Evolutionary conservation across 2,888 invertebrate species (phyloP), one percentile per base, ranked within the genome.

Genomic region (Lucinisca nassula): DNA sequence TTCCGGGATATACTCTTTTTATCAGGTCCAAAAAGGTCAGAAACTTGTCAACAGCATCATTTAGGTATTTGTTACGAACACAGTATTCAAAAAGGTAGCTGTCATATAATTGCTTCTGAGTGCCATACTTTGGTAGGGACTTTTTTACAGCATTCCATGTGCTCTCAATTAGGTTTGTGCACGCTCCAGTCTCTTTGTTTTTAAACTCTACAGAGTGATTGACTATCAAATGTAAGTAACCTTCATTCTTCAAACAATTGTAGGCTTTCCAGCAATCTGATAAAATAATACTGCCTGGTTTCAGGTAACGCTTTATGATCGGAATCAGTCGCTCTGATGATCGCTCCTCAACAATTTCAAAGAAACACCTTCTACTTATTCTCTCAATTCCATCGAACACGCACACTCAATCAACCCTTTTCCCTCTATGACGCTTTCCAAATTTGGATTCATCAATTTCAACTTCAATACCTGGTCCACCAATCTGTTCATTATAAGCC

Each of bases 351-450:
- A 90, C 84, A 35, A n/a, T n/a, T n/a, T n/a, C n/a, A 74, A 85
- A 79, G 70, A 90, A 88, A 61, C 85, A 78, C 21, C 21, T n/a
- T 55, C 21, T n/a, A 14, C n/a, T 17, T 82, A 80, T 45, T n/a
- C 80, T 27, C 21, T 87, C 83, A 24, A 86, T 84, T 2, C 86
- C 88, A 2, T 81, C 88, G 32, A 81, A 85, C 0, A 81, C 85
- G 85, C 90, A 87, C 8, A 81, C 77, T 21, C 88, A n/a, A n/a
- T n/a, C 88, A n/a, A 90, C 90, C 21, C 79, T n/a, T 35, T 76
- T 80, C 51, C 85, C 91, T 35, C 80, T 74, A 38, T 89, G 80
- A 51, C 27, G 38, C 72, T 37, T 27, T 32, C 37, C 45, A 80
- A 61, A 10, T n/a, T n/a, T n/a, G n/a, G n/a, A n/a, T n/a, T n/a